A percentile compares a stretch with the other conserved stretches of the same genome.
phyloP scores from a whole-genome alignment of 2,797 vertebrate species.

The Sandelia bainsii region DNA sequence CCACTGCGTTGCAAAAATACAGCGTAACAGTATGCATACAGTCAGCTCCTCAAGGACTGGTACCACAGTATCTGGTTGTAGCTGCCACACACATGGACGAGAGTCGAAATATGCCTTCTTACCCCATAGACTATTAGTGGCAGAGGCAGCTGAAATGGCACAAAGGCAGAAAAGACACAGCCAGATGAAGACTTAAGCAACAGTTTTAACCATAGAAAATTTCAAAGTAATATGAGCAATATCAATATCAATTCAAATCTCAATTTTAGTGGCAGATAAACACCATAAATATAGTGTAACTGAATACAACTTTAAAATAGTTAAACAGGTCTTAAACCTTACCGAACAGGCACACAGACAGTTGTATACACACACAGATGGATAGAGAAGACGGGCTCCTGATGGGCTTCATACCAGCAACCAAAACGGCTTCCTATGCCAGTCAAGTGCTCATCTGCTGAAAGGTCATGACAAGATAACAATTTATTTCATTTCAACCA shows the following conservation, averaged over 20 bases:
- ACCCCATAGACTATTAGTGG: conserved; percentile 77
- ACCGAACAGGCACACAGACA: conserved; percentile 57
- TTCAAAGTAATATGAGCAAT: no score
- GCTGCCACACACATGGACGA: conserved; percentile 69
- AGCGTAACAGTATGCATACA: conserved; percentile 71
- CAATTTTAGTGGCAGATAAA: neutral
- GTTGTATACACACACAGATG: conserved; percentile 52
- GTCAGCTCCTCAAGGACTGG: conserved; percentile 79
- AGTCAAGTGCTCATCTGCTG: conserved; percentile 38
- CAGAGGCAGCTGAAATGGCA: conserved; percentile 48
- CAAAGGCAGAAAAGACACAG: neutral
- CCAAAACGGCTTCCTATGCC: neutral
- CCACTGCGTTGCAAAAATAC: conserved; percentile 49
- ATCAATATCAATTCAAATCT: no score
- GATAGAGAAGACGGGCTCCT: conserved; percentile 34
- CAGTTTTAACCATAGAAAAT: neutral
- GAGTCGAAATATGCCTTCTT: conserved; percentile 62
- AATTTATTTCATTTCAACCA: neutral
- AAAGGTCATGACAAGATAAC: conserved; percentile 10
- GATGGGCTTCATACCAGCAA: conserved; percentile 66
- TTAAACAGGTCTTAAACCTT: conserved; percentile 35
- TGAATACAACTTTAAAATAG: neutral
- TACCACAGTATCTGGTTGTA: conserved; percentile 55
- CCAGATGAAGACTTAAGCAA: neutral
- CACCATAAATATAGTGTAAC: neutral